phyloP scores from a whole-genome alignment of 2,113 vertebrate genomes.

The Lathamus discolor region DNA sequence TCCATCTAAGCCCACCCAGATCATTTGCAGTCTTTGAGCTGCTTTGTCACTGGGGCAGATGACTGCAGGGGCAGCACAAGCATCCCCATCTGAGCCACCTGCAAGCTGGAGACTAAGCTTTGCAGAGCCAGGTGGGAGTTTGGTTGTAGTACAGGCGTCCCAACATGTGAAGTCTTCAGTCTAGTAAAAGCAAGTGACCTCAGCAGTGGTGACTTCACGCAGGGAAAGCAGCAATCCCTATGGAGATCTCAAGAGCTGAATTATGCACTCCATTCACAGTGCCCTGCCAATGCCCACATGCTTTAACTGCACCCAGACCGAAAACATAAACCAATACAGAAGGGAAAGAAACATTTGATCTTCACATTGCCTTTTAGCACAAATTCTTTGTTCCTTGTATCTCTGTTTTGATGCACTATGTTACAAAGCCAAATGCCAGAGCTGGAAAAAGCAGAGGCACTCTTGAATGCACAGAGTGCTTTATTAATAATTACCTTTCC shows the following conservation, averaged over 20 bases:
- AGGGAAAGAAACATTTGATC: not conserved
- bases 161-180: not conserved
- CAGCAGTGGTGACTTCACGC: not conserved
- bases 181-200: not conserved
- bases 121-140: not conserved
- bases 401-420: not conserved
- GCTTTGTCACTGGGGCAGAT: not conserved
- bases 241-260: not conserved
- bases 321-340: not conserved
- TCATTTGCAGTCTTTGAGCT: not conserved
- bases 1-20: not conserved
- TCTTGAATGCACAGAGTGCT: not conserved
- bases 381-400: not conserved
- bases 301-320: not conserved
- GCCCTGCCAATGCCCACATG: not conserved
- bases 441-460: not conserved
- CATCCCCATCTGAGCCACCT: not conserved
- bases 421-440: not conserved
- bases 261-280: rapidly evolving
- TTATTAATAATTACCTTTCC: not conserved
- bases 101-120: not conserved
- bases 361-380: not conserved
- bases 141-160: not conserved
- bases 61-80: rapidly evolving
- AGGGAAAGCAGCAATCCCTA: not conserved